Evolutionary conservation across 2,113 vertebrate species (phyloP).

Genomic region (Lutjanus erythropterus): DNA sequence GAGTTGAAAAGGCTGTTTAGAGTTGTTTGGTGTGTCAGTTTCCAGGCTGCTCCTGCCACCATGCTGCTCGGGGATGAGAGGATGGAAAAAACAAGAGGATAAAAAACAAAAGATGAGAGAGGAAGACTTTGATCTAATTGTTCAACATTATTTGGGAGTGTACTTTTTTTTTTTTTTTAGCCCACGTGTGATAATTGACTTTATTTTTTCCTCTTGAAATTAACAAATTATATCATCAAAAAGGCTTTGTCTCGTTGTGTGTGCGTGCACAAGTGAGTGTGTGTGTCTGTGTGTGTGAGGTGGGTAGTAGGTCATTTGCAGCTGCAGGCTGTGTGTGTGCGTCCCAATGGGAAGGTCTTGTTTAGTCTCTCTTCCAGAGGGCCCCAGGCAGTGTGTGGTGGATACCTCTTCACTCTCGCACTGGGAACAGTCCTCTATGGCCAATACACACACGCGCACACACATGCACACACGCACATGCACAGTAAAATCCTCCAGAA

Average conservation of each 20-base stretch:
- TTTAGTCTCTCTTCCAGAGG: constrained; percentile 91
- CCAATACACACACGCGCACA: constrained; percentile 35
- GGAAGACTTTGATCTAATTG: constrained; percentile 60
- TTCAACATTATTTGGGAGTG: constrained; percentile 52
- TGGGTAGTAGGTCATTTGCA: constrained; percentile 89
- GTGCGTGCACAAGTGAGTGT: constrained; percentile 36
- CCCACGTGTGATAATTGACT: constrained; percentile 59
- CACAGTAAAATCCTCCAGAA: constrained; percentile 38
- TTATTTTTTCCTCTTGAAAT: constrained; percentile 57
- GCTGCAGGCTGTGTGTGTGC: constrained; percentile 81
- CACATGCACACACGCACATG: constrained; percentile 25
- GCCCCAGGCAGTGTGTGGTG: constrained; percentile 89
- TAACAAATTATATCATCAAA: constrained; percentile 72
- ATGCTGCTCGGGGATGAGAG: constrained; percentile 30
- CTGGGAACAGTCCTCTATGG: constrained; percentile 85
- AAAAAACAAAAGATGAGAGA: constrained; percentile 31
- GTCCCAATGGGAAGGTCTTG: constrained; percentile 90
- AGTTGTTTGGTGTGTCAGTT: constrained; percentile 22
- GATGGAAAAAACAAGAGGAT: constrained; percentile 20
- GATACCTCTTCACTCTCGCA: constrained; percentile 88
- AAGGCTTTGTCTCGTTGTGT: constrained; percentile 51
- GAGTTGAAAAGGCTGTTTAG: background rate
- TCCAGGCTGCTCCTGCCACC: constrained; percentile 10
- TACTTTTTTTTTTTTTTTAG: constrained; percentile 52
- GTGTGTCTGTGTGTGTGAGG: constrained; percentile 65